Percentiles rank a stretch among this genome's conserved stretches.
These are phyloP conservation scores for Therioaphis trifolii DNA, from an alignment of 2,888 invertebrate species.

Conservation along the genomic window DNA sequence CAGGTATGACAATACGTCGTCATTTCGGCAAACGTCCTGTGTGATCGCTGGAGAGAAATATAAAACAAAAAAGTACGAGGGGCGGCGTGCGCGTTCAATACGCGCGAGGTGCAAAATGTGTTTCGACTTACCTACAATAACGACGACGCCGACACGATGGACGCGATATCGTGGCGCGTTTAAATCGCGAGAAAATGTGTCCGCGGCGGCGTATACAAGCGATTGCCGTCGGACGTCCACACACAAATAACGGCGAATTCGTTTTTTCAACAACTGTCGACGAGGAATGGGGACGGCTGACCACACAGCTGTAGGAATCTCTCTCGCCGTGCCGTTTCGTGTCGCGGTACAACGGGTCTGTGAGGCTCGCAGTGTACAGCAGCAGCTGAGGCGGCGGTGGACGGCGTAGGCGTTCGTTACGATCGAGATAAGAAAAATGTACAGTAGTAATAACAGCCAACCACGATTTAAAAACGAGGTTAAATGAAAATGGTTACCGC, in stretches of 20 bases:
- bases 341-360: neutral
- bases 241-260: neutral
- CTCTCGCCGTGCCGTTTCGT: neutral
- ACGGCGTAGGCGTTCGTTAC: constrained; percentile 13
- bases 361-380: neutral
- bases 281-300: neutral
- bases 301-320: neutral
- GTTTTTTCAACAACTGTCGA: neutral
- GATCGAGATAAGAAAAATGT: neutral
- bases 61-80: no score
- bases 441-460: no score
- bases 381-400: neutral
- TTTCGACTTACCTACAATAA: neutral
- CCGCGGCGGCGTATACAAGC: neutral
- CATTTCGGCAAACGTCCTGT: no score
- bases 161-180: neutral
- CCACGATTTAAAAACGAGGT: no score
- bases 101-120: neutral
- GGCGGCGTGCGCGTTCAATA: neutral
- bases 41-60: no score
- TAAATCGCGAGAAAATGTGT: neutral
- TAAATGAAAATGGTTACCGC: neutral
- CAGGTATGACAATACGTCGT: no score
- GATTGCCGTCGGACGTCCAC: neutral
- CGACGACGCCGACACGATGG: neutral